phyloP scores from a whole-genome alignment of 2,888 invertebrate genomes.

The Clanis bilineata region DNA sequence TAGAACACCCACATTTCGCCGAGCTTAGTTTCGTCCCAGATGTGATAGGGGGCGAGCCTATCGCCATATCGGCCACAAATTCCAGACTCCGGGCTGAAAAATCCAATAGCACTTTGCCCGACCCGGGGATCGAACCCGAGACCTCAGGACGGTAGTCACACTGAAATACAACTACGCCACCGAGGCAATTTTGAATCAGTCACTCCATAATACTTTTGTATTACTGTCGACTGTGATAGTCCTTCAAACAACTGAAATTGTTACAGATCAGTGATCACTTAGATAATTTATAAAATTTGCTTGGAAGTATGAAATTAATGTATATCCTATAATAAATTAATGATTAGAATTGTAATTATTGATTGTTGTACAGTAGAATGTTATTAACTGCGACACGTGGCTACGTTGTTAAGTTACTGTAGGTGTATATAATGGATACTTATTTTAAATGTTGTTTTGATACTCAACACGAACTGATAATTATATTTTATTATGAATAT shows the following conservation, averaged over 20 bases:
- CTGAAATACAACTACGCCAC: too few species aligned
- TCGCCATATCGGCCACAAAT: too few species aligned
- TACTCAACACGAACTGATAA: conserved; percentile 81
- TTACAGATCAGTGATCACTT: conserved; percentile 9
- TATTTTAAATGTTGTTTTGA: conserved; percentile 72
- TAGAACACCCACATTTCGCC: too few species aligned
- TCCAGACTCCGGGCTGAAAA: too few species aligned
- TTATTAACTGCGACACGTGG: conserved; percentile 8
- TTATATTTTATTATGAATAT: conserved; percentile 70
- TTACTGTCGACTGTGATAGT: too few species aligned
- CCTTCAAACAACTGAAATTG: conserved; percentile 2
- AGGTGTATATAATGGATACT: conserved; percentile 55
- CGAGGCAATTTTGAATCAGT: too few species aligned
- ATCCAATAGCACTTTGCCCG: too few species aligned
- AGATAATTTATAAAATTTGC: neutral
- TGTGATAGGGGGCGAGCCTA: too few species aligned
- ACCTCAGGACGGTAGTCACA: too few species aligned
- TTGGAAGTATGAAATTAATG: conserved; percentile 1
- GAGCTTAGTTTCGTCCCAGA: too few species aligned
- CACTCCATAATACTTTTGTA: too few species aligned
- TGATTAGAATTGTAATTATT: conserved; percentile 1
- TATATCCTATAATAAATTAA: conserved; percentile 7
- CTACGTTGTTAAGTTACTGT: conserved; percentile 21
- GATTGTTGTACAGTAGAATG: conserved; percentile 19
- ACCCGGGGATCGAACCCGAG: too few species aligned